Evolutionary conservation across 2,888 invertebrate genomes (phyloP), one percentile per base, ranked within the genome.

Genomic region (Sminthurinus aureus): DNA sequence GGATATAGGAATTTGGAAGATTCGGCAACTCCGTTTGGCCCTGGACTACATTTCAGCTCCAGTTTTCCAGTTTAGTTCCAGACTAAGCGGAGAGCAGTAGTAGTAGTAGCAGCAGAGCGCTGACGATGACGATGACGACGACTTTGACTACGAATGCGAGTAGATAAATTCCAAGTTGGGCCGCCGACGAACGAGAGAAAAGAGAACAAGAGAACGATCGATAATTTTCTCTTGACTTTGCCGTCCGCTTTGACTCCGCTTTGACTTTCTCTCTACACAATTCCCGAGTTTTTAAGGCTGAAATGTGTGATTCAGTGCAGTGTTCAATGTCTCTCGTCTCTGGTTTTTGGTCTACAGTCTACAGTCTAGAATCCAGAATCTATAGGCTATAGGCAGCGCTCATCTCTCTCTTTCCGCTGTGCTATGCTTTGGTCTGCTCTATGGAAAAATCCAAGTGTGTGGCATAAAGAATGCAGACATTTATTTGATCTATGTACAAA

Each of bases 11-110:
- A n/a, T n/a, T n/a, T 51, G 78, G 75, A 73, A 81, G 73, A 84
- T 81, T 81, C 81, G 84, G 84, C 84, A 84, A 84, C 84, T 74
- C 81, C 73, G 84, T 77, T 84, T 84, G 84, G 81, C 84, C 84
- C 84, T 84, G 84, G 84, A 81, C 84, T 84, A 84, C 84, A 84
- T 84, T 84, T 74, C 73, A 69, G 71, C 1, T 18, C 64, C 64
- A 64, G 2, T 13, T n/a, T 18, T 18, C 64, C 64, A 64, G 2
- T 13, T n/a, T 18, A n/a, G 64, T n/a, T 18, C 64, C n/a, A 64
- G n/a, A n/a, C 20, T 20, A 67, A 22, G 22, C 12, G 8, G 64
- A 64, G 9, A 64, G 64, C n/a, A 64, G 64, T 4, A n/a, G n/a
- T 9, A n/a, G n/a, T 9, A 64, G n/a, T 64, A 64, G n/a, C n/a